These are phyloP conservation scores for Cyrtorhinus lividipennis DNA, from an alignment of 1,140 invertebrate species.

Conservation along the genomic window DNA sequence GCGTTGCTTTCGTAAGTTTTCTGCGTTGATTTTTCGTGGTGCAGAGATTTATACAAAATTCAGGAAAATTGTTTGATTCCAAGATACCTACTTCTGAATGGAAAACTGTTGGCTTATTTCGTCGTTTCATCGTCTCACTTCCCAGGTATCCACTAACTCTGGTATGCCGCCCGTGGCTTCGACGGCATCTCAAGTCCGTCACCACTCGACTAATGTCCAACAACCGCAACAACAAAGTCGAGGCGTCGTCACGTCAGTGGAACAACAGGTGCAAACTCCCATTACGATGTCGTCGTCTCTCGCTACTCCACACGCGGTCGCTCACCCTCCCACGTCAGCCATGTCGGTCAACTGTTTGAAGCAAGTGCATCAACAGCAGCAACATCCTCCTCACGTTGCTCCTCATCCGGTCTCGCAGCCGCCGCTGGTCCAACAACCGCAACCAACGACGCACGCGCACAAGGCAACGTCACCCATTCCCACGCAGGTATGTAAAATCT, in stretches of 20 bases:
- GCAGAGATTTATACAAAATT: no score
- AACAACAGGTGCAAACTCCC: neutral
- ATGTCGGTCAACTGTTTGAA: no score
- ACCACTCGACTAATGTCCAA: neutral
- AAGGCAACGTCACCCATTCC: conserved; percentile 21
- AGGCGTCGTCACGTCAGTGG: neutral
- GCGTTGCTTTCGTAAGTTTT: conserved; percentile 26
- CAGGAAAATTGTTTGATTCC: no score
- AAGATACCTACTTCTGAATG: no score
- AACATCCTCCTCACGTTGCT: neutral
- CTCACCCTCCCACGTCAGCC: neutral
- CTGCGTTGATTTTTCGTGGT: conserved; percentile 4
- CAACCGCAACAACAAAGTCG: neutral
- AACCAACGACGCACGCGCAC: conserved; percentile 18
- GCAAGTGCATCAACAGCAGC: neutral
- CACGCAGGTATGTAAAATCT: conserved; percentile 16
- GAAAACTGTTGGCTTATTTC: neutral
- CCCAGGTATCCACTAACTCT: neutral
- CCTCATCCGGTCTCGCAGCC: neutral
- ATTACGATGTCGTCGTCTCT: neutral
- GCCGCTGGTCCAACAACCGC: neutral
- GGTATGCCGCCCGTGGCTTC: no score
- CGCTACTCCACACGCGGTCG: neutral
- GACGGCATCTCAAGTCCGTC: neutral
- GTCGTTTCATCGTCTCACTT: no score